Evolutionary conservation across 2,797 vertebrate species (phyloP), one percentile per base, ranked within the genome.

Genomic region (Coccyzus lansbergi): DNA sequence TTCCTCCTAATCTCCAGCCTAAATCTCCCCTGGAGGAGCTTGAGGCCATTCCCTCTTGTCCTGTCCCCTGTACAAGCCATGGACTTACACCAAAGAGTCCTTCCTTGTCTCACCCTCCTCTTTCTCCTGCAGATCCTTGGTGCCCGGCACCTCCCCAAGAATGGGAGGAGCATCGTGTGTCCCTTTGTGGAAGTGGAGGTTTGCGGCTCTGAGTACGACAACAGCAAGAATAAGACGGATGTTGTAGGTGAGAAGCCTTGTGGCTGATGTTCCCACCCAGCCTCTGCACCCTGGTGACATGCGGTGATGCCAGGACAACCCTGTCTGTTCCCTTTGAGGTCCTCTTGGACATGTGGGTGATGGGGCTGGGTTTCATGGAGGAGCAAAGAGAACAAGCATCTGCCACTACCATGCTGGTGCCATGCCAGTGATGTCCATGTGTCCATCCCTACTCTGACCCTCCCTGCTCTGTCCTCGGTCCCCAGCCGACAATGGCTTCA

Each of bases 101-200:
- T 75, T 81, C 33, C 17, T 38, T 18, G 2, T 31, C 44, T 90
- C 40, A 72, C 6, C 38, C 13, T 82, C 33, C 5, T 88, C 78
- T 53, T 76, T 65, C 29, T 92, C 7, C 40, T 11, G 6, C 75
- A 99, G 99, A 99, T 99, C 77, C 96, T 99, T 6, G 99, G 99
- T 2, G 99, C 99, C 10, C 98, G 99, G 22, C 99, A 99, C 87
- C 97, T 99, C 33, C 99, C 99, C 8, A 99, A 99, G 94, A 99
- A 99, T 0, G 99, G 99, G 21, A 98, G 99, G 33, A 99, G 99
- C 90, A 99, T 99, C 0, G 99, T 99, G 86, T 99, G 99, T 56
- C 99, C 99, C 24, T 98, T 99, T 2, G 99, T 99, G 44, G 99
- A 99, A 98, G 98, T 99, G 8, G 99, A 99, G 93, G 99, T 99